Conservation (phyloP, 2,888 invertebrate genomes). For the Lingula anatina region DNA sequence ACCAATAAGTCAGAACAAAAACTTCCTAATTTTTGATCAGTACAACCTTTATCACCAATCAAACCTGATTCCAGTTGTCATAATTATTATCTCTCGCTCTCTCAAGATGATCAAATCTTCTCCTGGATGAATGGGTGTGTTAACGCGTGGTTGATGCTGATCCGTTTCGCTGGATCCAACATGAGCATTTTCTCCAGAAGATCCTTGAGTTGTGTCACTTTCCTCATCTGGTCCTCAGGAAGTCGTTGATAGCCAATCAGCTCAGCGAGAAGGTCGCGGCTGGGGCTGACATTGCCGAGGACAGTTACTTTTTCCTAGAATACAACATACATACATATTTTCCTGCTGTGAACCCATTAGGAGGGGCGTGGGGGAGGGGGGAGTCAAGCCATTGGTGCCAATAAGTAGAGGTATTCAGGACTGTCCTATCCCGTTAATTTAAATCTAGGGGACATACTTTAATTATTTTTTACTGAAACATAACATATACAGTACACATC, state of each 20-base stretch:
- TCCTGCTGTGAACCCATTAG: not conserved
- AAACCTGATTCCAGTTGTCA: too few species aligned
- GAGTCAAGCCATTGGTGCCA: too few species aligned
- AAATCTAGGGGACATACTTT: too few species aligned
- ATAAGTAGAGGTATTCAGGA: too few species aligned
- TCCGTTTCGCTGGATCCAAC: conserved; percentile 85
- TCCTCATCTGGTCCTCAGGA: conserved; percentile 81
- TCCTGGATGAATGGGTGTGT: conserved; percentile 95
- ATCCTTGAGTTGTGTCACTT: conserved; percentile 87
- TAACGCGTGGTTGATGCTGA: conserved; percentile 89
- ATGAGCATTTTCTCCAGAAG: conserved; percentile 85
- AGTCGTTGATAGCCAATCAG: conserved; percentile 82
- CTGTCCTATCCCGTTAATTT: too few species aligned
- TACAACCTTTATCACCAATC: too few species aligned
- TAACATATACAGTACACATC: too few species aligned
- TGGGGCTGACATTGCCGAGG: conserved; percentile 74
- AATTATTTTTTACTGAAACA: too few species aligned
- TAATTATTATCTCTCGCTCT: too few species aligned
- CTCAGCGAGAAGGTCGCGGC: conserved; percentile 80
- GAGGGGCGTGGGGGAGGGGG: too few species aligned
- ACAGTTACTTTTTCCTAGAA: conserved; percentile 95
- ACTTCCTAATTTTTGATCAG: too few species aligned
- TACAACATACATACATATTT: conserved; percentile 4
- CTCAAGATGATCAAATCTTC: conserved; percentile 28
- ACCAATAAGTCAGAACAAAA: too few species aligned